Base-by-base conservation (phyloP, 53 echinoderm and acorn worm species). In the Holothuria leucospilota region DNA sequence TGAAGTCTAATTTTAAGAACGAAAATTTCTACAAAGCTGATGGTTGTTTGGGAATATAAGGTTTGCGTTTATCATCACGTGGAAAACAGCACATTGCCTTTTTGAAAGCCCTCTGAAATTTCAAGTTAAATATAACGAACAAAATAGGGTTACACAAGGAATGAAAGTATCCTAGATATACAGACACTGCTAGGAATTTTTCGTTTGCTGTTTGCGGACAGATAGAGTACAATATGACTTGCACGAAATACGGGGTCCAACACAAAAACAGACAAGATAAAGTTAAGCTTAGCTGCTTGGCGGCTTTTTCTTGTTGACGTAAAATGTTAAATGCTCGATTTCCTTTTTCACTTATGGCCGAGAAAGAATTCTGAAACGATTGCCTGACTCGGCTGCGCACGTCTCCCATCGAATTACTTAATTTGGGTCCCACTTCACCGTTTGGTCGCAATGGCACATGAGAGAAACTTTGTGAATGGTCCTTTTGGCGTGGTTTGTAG, bases 241-340 rank as follows among this genome's bases (percentile, higher is more conserved):
- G 95, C 46, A 92, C 77, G 87, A 98, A 98, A 81, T 98, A 98
- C 16, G 98, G 98, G 13, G 95, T 91, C 98, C 98, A 98, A 74
- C 98, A 98, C 30, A 94, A 88, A 25, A 98, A 68, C 40, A 98
- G 70, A 63, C 98, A 98, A 8, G 93, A 84, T 16, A 98, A 86
- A 52, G 95, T 93, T 25, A 95, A 81, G 40, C 95, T 95, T 11
- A 98, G 89, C 71, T 98, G 98, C 29, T 92, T 93, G n/a, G 95
- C 98, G 5, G 98, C 98, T 78, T 98, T 98, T 77, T 95, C 95
- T 65, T 95, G 95, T 60, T 93, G 89, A 68, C 87, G 90, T 16
- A 98, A 82, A 18, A 93, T 85, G 58, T 92, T 89, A 64, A 95
- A 86, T 16, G 95, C 95, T 71, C 93, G 93, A 53, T 90, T 98